Evolutionary conservation across 1,140 invertebrate genomes (phyloP).

Genomic region (Helicoverpa armigera): DNA sequence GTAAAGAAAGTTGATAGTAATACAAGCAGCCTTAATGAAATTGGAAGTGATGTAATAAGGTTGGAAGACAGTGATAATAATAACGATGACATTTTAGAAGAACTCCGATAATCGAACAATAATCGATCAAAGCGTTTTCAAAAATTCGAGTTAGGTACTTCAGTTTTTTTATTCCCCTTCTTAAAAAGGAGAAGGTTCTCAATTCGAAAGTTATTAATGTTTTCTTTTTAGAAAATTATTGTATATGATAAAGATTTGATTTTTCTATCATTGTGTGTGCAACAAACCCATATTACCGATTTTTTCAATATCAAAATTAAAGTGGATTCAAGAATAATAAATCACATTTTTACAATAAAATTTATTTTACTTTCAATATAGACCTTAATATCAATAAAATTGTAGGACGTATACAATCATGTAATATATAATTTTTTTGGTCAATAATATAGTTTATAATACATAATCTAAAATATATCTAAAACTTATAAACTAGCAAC

Average conservation of each 20-base stretch:
- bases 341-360: conserved; percentile 30
- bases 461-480: conserved; percentile 50
- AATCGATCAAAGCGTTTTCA: no score
- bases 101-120: no score
- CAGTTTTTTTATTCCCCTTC: no score
- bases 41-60: background rate
- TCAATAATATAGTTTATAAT: conserved; percentile 63
- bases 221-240: no score
- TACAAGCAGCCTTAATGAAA: background rate
- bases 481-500: conserved; percentile 54
- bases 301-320: background rate
- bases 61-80: background rate
- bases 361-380: conserved; percentile 50
- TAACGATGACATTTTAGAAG: background rate
- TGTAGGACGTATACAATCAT: conserved; percentile 61
- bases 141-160: no score
- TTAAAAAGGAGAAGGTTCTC: no score
- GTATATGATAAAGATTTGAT: no score
- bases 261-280: no score
- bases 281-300: no score
- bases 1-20: no score
- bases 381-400: conserved; percentile 64
- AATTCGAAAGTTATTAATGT: no score
- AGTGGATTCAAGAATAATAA: background rate
- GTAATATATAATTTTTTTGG: conserved; percentile 71